Base-by-base conservation (phyloP, 2,888 invertebrate genomes). In the Agriopis leucophaearia region DNA sequence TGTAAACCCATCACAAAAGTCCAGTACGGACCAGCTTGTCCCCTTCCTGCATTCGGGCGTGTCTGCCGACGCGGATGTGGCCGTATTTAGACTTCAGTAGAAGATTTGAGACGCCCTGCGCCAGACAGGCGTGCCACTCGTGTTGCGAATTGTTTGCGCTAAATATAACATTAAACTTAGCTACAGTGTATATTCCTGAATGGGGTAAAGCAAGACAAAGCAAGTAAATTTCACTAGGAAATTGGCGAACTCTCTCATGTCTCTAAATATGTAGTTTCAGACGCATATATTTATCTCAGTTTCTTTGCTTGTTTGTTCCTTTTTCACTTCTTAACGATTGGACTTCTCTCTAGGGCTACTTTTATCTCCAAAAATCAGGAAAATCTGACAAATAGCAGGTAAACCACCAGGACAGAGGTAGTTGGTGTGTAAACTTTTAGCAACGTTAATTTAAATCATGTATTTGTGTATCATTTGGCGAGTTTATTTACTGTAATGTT, bases 11-110 rank as follows among this genome's bases (percentile, higher is more conserved):
- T 44, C 44, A 44, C 27, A 44, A 1, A 18, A 62, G 40, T 50
- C 27, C 48, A 48, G 48, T 38, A 4, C 42, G 27, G 56, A n/a
- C 42, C 36, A 13, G 44, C 0, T 10, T 40, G 66, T 56, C 62
- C 62, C 59, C 50, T 54, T 55, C 59, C 68, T 75, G 55, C 71
- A 64, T 73, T 55, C 72, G 72, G 64, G 57, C 67, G 61, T 70
- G 80, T 78, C 74, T 79, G 80, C 80, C 88, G 86, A 88, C 87
- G 84, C 87, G 89, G 87, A 88, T 89, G 87, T 86, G 78, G 86
- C 87, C 85, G 76, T 81, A 89, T 88, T 91, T 91, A 92, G 91
- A 72, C 83, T 76, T 69, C 60, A 54, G 73, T 78, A 74, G 74
- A 83, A 81, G 81, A 82, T 83, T 83, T 75, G 80, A 77, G 74